phyloP scores from a whole-genome alignment of 2,888 invertebrate species.

The Drosophila buzzatii region DNA sequence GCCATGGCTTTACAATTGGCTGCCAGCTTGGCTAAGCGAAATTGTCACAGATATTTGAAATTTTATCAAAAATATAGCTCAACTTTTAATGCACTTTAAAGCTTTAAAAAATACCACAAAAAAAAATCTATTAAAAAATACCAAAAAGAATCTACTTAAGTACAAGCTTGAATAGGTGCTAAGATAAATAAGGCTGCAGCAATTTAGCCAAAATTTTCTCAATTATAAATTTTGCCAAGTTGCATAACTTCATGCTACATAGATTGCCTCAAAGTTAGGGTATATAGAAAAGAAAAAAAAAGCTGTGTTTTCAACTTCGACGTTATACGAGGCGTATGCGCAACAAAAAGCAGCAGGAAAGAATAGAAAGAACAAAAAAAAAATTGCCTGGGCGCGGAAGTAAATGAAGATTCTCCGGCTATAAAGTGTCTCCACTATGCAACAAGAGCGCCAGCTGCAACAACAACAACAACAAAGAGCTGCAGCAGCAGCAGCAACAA shows the following conservation, averaged over 20 bases:
- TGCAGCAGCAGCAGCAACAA: conserved; percentile 17
- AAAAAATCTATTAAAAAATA: no score
- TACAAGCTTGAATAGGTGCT: no score
- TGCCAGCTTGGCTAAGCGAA: conserved; percentile 36
- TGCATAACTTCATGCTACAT: background rate
- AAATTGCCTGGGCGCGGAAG: conserved; percentile 69
- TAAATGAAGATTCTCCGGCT: conserved; percentile 76
- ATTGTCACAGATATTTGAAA: conserved; percentile 11
- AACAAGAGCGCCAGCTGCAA: conserved; percentile 27
- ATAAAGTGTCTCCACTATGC: conserved; percentile 67
- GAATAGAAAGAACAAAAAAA: conserved; percentile 18
- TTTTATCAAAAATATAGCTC: background rate
- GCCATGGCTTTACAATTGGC: conserved; percentile 41
- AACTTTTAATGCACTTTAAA: conserved; percentile 11
- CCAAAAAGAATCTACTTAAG: no score
- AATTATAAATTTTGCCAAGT: background rate
- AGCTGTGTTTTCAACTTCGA: background rate
- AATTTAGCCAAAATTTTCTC: background rate
- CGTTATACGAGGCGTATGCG: conserved; percentile 49
- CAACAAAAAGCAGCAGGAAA: conserved; percentile 26
- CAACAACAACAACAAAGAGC: conserved; percentile 16
- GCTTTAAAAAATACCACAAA: background rate
- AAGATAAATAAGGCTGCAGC: no score
- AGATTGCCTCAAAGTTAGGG: background rate
- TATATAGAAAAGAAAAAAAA: background rate